Base-by-base conservation (phyloP, 2,888 invertebrate species). In the Tanypteryx hageni region DNA sequence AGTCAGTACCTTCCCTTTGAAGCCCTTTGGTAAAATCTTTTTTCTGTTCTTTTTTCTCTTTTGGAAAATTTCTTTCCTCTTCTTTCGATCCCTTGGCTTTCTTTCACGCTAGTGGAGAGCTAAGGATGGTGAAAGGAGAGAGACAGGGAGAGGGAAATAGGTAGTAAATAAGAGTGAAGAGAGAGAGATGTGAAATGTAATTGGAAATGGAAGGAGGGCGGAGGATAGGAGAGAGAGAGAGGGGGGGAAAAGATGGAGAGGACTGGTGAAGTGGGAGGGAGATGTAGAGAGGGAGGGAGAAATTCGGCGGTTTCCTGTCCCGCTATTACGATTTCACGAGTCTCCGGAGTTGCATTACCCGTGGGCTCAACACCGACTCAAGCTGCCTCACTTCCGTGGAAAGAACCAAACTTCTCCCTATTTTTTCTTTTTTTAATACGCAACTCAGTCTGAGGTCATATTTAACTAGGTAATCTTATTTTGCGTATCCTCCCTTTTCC, bases 281-380 rank as follows among this genome's bases (percentile, higher is more conserved):
- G 59, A 16, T 14, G 4, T 27, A 11, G 22, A 11, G 22, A 18
- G 44, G 14, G 57, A 0, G n/a, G 57, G 18, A 9, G 76, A 57
- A 56, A 57, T 56, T 57, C 85, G 56, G 58, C 14, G 85, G 76
- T 27, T 76, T 76, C 76, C 76, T 27, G 76, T 27, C 22, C 22
- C 76, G 76, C 76, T 76, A 76, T 76, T 76, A 76, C 27, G 76
- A 76, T 76, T 76, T 76, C 76, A 76, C 27, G 27, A 76, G 27
- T 27, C 76, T 76, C 76, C 76, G 76, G 76, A 76, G 76, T 76
- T 27, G 22, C 27, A 76, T 76, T 76, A 76, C 76, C 18, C 76
- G 22, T 13, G 27, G 22, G 27, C 27, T 76, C 76, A 76, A 76
- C 76, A 68, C 68, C 68, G n/a, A n/a, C 44, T 44, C 44, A 44